Conservation (phyloP, 2,797 vertebrate species). For the Pseudomugil gertrudae region DNA sequence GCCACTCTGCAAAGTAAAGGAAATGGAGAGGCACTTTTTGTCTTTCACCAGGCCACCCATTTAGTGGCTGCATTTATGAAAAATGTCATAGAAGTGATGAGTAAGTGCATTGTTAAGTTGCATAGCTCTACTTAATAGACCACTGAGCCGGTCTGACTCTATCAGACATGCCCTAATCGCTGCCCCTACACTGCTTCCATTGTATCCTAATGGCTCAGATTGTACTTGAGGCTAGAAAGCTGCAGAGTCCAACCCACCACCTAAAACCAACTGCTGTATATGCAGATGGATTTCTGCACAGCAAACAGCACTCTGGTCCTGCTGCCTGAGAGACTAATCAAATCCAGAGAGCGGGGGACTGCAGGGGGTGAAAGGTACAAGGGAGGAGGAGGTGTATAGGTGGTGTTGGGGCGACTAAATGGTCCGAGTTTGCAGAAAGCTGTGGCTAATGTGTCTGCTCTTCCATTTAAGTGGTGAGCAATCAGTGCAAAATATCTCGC, state of each 20-base stretch:
- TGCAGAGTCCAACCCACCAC: conserved; percentile 39
- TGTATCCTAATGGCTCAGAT: conserved; percentile 69
- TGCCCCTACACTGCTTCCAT: conserved; percentile 42
- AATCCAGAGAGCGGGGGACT: conserved; percentile 59
- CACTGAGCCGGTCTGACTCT: conserved; percentile 33
- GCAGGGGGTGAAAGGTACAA: conserved; percentile 50
- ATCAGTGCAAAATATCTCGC: conserved; percentile 59
- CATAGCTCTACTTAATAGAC: conserved; percentile 49
- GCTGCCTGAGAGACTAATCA: conserved; percentile 68
- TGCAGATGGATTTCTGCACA: conserved; percentile 64
- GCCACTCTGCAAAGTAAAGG: conserved; percentile 6
- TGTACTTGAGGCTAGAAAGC: conserved; percentile 59
- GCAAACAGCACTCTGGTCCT: conserved; percentile 54
- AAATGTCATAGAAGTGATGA: conserved; percentile 49
- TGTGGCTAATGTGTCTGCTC: conserved; percentile 51
- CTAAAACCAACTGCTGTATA: conserved; percentile 39
- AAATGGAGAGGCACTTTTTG: conserved; percentile 4
- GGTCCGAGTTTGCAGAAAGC: conserved; percentile 41
- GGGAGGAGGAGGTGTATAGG: background rate
- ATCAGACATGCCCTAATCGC: conserved; percentile 61
- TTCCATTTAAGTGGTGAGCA: conserved; percentile 62
- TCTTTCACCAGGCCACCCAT: conserved; percentile 6
- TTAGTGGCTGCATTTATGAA: conserved; percentile 39
- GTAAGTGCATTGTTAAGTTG: conserved; percentile 46
- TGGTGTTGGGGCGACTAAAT: conserved; percentile 16